Percentiles rank a stretch among this genome's conserved stretches.
Conservation (phyloP, 2,113 vertebrate species). For the Toxotes jaculatrix region DNA sequence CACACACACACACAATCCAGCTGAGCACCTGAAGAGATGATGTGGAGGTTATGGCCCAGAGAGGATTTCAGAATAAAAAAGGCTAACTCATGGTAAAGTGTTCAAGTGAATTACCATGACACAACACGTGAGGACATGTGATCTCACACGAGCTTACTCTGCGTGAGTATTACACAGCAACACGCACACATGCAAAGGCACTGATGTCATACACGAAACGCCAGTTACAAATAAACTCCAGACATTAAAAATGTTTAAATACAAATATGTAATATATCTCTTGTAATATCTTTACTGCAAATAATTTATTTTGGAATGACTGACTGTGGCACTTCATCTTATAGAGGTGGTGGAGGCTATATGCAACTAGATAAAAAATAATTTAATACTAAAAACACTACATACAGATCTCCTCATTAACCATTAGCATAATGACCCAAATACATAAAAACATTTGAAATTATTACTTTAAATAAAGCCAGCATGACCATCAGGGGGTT, state of each 20-base stretch:
- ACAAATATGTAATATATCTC: neutral
- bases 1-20: neutral
- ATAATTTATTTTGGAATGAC: neutral
- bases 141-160: slow-evolving; percentile 18
- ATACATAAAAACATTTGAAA: slow-evolving; percentile 3
- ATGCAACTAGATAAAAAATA: neutral
- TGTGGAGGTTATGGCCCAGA: neutral
- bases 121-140: slow-evolving; percentile 15
- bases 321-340: neutral
- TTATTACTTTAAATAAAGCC: neutral
- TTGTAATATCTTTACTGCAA: neutral
- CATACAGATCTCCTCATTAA: neutral
- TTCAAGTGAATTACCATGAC: slow-evolving; percentile 21
- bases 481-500: neutral
- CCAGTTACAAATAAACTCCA: neutral
- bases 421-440: slow-evolving; percentile 18
- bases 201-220: neutral
- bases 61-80: slow-evolving; percentile 26
- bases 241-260: neutral
- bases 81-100: slow-evolving; percentile 3
- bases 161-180: neutral
- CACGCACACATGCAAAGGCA: neutral
- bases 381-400: neutral
- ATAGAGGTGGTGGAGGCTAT: neutral
- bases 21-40: neutral